phyloP scores from a whole-genome alignment of 37 sponge, comb jelly and placozoan genomes.

The Agelas oroides region DNA sequence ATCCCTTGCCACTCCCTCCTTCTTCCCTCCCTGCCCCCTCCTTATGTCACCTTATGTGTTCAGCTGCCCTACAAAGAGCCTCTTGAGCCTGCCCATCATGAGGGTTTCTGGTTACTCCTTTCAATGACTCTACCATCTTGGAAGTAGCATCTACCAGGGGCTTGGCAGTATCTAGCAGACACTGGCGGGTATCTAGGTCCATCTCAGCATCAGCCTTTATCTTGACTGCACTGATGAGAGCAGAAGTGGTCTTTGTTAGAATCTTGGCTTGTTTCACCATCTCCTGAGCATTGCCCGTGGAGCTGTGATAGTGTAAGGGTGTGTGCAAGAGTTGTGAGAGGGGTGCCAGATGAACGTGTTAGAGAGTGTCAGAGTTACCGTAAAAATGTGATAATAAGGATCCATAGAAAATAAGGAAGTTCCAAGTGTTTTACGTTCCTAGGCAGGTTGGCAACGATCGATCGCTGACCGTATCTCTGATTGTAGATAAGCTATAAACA shows the following conservation, averaged over 20 bases:
- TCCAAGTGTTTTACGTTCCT: too few species aligned
- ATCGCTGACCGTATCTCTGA: too few species aligned
- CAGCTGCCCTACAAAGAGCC: conserved; percentile 79
- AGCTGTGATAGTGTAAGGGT: conserved; percentile 3
- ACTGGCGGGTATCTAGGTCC: conserved; percentile 77
- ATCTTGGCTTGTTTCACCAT: conserved; percentile 94
- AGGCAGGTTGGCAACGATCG: too few species aligned
- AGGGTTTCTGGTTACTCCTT: conserved; percentile 84
- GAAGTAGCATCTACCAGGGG: conserved; percentile 94
- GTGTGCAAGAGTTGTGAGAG: neutral
- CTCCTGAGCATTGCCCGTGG: conserved; percentile 93
- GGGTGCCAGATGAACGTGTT: too few species aligned
- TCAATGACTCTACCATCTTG: conserved; percentile 95
- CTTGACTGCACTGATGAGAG: conserved; percentile 89
- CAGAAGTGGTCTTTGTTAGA: conserved; percentile 83
- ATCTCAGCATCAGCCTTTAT: conserved; percentile 86
- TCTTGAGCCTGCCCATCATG: conserved; percentile 75
- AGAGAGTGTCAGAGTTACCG: too few species aligned
- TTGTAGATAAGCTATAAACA: too few species aligned
- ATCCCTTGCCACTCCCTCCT: too few species aligned
- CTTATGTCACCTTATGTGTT: conserved; percentile 53
- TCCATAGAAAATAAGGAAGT: too few species aligned
- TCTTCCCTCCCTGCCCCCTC: too few species aligned
- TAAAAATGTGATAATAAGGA: neutral
- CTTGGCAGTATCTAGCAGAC: conserved; percentile 88